These are phyloP conservation scores for Natator depressus DNA, from an alignment of 2,113 vertebrate species.

Conservation along the genomic window DNA sequence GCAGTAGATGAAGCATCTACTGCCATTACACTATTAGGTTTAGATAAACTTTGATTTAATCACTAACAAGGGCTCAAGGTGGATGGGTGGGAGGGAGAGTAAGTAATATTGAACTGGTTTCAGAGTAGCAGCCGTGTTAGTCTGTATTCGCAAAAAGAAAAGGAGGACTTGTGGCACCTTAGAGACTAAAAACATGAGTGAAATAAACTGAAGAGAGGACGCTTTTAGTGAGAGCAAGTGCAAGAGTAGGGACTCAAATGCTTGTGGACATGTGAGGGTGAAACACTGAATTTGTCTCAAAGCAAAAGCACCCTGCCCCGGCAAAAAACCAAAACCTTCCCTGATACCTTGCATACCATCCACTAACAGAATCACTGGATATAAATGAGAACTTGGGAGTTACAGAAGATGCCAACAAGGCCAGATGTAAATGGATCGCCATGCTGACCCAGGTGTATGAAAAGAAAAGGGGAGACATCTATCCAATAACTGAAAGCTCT, in stretches of 20 bases:
- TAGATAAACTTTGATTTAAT: neutral
- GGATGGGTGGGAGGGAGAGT: no score
- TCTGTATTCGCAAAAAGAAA: no score
- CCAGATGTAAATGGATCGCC: neutral
- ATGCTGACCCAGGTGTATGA: neutral
- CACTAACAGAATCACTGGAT: neutral
- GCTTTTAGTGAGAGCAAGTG: neutral
- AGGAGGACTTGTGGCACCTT: no score
- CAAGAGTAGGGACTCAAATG: neutral
- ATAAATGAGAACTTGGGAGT: neutral
- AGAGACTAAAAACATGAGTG: neutral
- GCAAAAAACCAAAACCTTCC: no score
- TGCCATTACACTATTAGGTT: neutral
- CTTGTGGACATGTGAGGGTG: neutral
- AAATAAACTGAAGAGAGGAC: neutral
- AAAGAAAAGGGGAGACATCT: neutral
- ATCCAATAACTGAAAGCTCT: neutral
- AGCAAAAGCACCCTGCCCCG: neutral
- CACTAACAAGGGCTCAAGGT: neutral
- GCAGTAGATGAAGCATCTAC: accelerated
- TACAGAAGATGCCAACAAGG: neutral
- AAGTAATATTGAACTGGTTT: neutral
- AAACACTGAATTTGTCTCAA: neutral
- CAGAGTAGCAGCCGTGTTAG: no score
- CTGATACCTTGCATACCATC: neutral